Base-by-base conservation (phyloP, 2,113 vertebrate genomes). In the Caranx melampygus region DNA sequence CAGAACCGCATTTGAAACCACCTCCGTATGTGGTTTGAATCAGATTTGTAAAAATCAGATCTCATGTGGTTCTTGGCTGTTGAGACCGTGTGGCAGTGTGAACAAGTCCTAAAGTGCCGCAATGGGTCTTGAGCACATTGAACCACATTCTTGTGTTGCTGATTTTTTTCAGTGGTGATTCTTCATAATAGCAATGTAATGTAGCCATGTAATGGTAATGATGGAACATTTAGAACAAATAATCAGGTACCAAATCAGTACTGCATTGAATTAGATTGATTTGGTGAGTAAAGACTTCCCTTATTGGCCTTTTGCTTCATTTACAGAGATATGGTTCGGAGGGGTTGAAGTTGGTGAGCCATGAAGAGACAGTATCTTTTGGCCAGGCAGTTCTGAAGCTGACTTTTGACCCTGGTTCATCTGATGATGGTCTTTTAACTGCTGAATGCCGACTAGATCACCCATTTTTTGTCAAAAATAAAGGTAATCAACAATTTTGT, bases 401-500 rank as follows among this genome's bases (percentile, higher is more conserved):
- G 92, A 98, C 97, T 83, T 99, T 99, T 95, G 98, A 99, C 90
- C 97, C 97, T 15, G 97, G 97, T 91, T 99, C 96, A 90, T 91
- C 94, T 31, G 96, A 97, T 87, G 94, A 97, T 63, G 95, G 96
- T 33, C 93, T 96, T 91, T 94, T 99, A 81, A 97, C 97, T 0
- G 97, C 97, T 7, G 98, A 99, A 90, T 99, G 98, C 94, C 95
- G 96, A 89, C 88, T 98, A 35, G 98, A 97, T 92, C 98, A 99
- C 84, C 98, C 98, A 63, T 99, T 99, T 92, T 99, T 97, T 93
- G 97, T 99, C 82, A 98, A 97, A 96, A 97, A 96, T 91, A 99
- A 99, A 98, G 98, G 98, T 99, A 96, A 86, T 6, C 33, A 59
- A 42, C 6, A 52, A 0, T 20, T n/a, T 61, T 71, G 14, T 37